Base-by-base conservation (phyloP, 2,797 vertebrate species). In the Champsocephalus gunnari region DNA sequence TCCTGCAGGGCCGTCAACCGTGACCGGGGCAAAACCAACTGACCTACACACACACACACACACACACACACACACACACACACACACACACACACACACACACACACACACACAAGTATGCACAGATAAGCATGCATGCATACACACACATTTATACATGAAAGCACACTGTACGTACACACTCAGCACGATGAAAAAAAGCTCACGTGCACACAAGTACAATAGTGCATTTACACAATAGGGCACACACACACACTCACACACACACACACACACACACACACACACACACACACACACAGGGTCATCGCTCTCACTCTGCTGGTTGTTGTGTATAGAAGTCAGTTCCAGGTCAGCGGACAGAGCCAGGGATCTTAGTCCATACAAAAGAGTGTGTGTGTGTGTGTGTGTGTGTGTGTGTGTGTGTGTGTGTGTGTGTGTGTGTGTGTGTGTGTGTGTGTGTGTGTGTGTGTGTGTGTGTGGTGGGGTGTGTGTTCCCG, bases 281-380 rank as follows among this genome's bases (percentile, higher is more conserved):
- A 24, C 24, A 73, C 80, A 78, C 73, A 76, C 65, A 43, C 73
- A 73, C 74, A 59, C 76, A 81, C 75, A 78, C 80, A 76, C 11
- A 77, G 80, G 87, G 86, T 90, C 89, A 91, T 89, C 80, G 77
- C 87, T 92, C 86, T 91, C 91, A 92, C 87, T 89, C 91, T 88
- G 86, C 84, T 92, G 88, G 89, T 90, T 89, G 85, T 85, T 87
- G 87, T 92, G 92, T 92, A 92, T 91, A 91, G 88, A 92, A 92
- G 90, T 91, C 89, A 93, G 84, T 91, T 93, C 90, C 92, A 92
- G 90, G 92, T 93, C 90, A 92, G 71, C 61, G 87, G 75, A 81
- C 90, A 87, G 85, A 89, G 85, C 86, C 84, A 65, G 74, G 72
- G 87, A 92, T 92, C 88, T 89, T 81, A 88, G 87, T 84, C 75